Evolutionary conservation across 1,140 invertebrate species (phyloP).

Genomic region (Trichomalopsis sarcophagae): DNA sequence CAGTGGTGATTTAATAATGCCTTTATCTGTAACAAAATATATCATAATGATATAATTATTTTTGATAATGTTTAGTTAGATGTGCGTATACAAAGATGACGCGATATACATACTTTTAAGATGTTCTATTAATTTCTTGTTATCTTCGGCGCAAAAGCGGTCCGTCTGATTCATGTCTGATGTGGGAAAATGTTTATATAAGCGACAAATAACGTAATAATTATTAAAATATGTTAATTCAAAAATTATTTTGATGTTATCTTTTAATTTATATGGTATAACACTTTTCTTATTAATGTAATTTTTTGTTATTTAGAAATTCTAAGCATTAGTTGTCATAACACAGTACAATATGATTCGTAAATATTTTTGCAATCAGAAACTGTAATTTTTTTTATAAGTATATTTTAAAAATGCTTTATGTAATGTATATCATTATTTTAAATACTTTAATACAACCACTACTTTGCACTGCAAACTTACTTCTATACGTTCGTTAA

Average conservation of each 20-base stretch:
- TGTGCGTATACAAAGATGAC: background rate
- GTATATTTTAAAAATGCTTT: background rate
- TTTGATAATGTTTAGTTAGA: background rate
- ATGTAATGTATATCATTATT: background rate
- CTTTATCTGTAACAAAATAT: constrained; percentile 80
- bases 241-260: background rate
- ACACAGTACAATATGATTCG: background rate
- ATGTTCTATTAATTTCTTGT: background rate
- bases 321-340: background rate
- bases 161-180: background rate
- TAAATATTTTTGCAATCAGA: background rate
- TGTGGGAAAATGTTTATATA: background rate
- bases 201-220: background rate
- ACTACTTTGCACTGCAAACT: background rate
- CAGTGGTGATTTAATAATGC: constrained; percentile 85
- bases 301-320: background rate
- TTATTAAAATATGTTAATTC: too few relatives aligned
- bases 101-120: background rate
- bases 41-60: background rate
- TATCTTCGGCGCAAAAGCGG: background rate
- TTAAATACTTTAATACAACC: background rate
- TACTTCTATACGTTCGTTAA: background rate
- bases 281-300: background rate
- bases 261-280: too few relatives aligned
- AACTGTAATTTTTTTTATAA: background rate